These are phyloP conservation scores for Solea solea DNA, from an alignment of 2,113 vertebrate genomes.

Conservation along the genomic window DNA sequence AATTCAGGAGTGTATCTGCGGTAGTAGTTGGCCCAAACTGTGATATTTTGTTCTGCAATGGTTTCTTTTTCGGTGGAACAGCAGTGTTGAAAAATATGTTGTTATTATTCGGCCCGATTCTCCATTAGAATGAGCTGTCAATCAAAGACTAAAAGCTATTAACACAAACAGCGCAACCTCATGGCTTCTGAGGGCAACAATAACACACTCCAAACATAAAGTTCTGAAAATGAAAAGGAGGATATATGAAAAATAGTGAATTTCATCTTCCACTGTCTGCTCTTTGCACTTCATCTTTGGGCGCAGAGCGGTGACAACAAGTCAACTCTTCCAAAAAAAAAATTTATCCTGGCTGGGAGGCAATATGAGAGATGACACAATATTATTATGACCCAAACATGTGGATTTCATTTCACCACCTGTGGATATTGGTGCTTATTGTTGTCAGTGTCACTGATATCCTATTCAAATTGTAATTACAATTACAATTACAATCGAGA, in stretches of 20 bases:
- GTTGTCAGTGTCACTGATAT: conserved; percentile 31
- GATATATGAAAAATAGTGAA: conserved; percentile 44
- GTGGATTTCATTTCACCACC: background rate
- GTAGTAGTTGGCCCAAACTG: background rate
- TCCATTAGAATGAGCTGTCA: conserved; percentile 50
- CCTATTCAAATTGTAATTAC: conserved; percentile 57
- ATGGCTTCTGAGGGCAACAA: conserved; percentile 26
- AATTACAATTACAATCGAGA: conserved; percentile 40
- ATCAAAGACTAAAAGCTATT: conserved; percentile 50
- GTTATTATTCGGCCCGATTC: conserved; percentile 36
- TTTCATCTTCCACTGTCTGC: conserved; percentile 37
- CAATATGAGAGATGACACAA: conserved; percentile 30
- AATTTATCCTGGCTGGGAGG: conserved; percentile 17
- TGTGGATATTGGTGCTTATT: conserved; percentile 8
- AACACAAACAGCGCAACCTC: conserved; percentile 30
- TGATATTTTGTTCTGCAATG: conserved; percentile 17
- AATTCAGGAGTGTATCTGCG: background rate
- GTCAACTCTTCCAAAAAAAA: conserved; percentile 29
- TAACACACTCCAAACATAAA: conserved; percentile 31
- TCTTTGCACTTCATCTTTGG: conserved; percentile 24
- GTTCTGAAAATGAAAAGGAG: conserved; percentile 42
- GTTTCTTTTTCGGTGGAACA: conserved; percentile 19
- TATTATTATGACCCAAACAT: background rate
- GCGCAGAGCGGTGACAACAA: conserved; percentile 28
- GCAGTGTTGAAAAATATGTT: conserved; percentile 33